Conservation (phyloP, 2,888 invertebrate genomes). For the Pediacus dermestoides region DNA sequence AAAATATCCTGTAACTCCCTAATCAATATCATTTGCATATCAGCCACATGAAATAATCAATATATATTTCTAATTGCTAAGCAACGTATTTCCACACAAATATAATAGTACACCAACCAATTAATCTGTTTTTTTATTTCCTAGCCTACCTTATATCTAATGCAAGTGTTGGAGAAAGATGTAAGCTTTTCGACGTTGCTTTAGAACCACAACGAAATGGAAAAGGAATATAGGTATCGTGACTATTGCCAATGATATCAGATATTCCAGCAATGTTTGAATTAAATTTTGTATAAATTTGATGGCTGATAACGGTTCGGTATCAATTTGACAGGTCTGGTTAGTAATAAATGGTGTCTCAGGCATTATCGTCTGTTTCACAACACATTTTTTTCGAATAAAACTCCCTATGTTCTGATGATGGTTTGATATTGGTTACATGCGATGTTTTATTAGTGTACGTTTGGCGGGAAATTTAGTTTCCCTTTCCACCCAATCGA, state of each 20-base stretch:
- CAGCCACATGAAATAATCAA: slow-evolving; percentile 37
- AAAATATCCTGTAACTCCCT: slow-evolving; percentile 19
- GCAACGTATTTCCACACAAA: slow-evolving; percentile 46
- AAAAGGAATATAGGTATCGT: slow-evolving; percentile 37
- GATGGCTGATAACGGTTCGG: slow-evolving; percentile 41
- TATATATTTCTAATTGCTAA: slow-evolving; percentile 45
- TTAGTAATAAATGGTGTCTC: slow-evolving; percentile 31
- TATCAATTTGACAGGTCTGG: slow-evolving; percentile 43
- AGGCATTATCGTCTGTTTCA: slow-evolving; percentile 28
- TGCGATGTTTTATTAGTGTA: too few relatives aligned
- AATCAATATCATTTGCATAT: slow-evolving; percentile 41
- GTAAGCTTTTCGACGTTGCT: slow-evolving; percentile 6
- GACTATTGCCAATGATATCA: slow-evolving; percentile 47
- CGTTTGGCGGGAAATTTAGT: too few relatives aligned
- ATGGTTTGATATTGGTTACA: too few relatives aligned
- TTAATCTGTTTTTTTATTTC: slow-evolving; percentile 2
- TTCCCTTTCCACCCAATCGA: too few relatives aligned
- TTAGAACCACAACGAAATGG: slow-evolving; percentile 14
- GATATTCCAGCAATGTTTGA: slow-evolving; percentile 45
- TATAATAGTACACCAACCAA: slow-evolving; percentile 26
- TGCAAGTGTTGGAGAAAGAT: slow-evolving; percentile 12
- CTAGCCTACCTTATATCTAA: slow-evolving; percentile 6
- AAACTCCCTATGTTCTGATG: too few relatives aligned
- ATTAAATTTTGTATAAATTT: slow-evolving; percentile 50
- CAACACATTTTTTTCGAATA: too few relatives aligned